These are phyloP conservation scores for Emydura subglobosa DNA, from an alignment of 2,113 vertebrate genomes.

Conservation along the genomic window DNA sequence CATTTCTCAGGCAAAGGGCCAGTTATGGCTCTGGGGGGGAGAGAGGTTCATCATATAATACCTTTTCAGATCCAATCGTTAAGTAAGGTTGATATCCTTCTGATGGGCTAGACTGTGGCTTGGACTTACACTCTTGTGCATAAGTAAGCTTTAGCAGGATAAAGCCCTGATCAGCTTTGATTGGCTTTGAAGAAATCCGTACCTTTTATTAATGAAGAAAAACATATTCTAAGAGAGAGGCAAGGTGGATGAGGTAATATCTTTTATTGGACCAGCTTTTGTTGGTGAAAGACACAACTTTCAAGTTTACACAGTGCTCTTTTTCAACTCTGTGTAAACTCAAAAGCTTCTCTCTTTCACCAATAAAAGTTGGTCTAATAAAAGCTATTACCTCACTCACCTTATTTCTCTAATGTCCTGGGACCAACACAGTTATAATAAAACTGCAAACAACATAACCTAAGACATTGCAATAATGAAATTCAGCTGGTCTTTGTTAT, in stretches of 20 bases:
- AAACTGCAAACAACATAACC: not conserved
- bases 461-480: not conserved
- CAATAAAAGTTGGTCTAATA: too few species aligned
- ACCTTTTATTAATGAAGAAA: not conserved
- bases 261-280: not conserved
- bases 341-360: too few species aligned
- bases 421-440: too few species aligned
- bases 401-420: too few species aligned
- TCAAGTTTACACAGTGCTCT: not conserved
- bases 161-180: not conserved
- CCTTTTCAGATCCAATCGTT: not conserved
- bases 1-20: not conserved
- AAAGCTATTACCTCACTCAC: too few species aligned
- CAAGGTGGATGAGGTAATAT: not conserved
- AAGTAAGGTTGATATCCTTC: not conserved
- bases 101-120: not conserved
- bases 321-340: not conserved
- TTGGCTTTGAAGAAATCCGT: not conserved
- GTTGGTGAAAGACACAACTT: not conserved
- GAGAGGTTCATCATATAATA: rapidly evolving
- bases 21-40: not conserved
- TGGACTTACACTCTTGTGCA: not conserved
- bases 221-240: not conserved
- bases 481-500: not conserved
- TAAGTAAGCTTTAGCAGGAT: not conserved